Percentiles rank a stretch among this genome's conserved stretches.
Evolutionary conservation across 1,140 invertebrate species (phyloP).

Genomic region (Kradibia gibbosae): DNA sequence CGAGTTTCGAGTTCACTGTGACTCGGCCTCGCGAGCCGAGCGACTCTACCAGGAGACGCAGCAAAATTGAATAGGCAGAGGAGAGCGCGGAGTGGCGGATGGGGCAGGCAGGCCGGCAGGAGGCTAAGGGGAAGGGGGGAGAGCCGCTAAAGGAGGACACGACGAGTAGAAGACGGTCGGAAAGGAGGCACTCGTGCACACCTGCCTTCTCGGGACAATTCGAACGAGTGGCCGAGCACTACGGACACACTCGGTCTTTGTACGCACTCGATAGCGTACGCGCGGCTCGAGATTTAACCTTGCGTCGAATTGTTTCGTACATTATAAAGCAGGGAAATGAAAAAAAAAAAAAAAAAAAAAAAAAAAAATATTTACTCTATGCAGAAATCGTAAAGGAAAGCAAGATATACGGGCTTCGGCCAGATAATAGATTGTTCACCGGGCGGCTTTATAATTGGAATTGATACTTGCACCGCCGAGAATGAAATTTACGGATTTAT

Average conservation of each 20-base stretch:
- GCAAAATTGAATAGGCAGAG: slow-evolving; percentile 3
- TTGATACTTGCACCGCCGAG: too few relatives aligned
- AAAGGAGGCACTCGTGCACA: not conserved
- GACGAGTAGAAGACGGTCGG: not conserved
- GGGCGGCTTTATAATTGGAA: not conserved
- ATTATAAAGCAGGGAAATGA: not conserved
- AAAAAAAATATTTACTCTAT: not conserved
- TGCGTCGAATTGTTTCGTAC: not conserved
- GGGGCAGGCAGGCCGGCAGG: too few relatives aligned
- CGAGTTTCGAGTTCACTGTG: slow-evolving; percentile 46
- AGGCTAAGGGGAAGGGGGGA: too few relatives aligned
- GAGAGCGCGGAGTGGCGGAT: too few relatives aligned
- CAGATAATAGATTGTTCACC: not conserved
- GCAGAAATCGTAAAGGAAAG: not conserved
- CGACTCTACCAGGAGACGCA: not conserved
- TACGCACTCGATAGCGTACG: not conserved
- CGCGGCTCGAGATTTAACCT: not conserved
- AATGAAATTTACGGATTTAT: not conserved
- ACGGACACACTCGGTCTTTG: too few relatives aligned
- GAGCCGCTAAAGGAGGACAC: slow-evolving; percentile 16
- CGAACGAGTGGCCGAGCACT: not conserved
- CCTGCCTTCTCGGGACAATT: slow-evolving; percentile 25
- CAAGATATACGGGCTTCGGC: not conserved
- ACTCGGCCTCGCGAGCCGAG: slow-evolving; percentile 13
- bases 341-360: too few relatives aligned